phyloP scores from a whole-genome alignment of 2,888 invertebrate genomes.

The Tenthredo livida region DNA sequence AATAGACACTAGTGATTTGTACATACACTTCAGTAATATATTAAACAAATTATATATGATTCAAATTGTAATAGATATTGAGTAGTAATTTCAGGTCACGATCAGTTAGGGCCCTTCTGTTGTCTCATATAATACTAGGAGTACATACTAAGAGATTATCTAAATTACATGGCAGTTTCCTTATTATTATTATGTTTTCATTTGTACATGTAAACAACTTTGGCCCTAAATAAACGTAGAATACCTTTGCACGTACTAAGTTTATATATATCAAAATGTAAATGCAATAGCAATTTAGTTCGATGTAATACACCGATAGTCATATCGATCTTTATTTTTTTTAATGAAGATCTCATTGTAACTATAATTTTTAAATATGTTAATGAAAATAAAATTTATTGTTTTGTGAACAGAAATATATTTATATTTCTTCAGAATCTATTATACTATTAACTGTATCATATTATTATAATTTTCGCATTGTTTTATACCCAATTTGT shows the following conservation, averaged over 20 bases:
- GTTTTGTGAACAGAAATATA: neutral
- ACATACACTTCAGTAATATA: conserved; percentile 55
- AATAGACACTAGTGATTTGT: conserved; percentile 54
- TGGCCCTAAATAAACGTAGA: conserved; percentile 28
- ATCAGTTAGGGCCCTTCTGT: conserved; percentile 40
- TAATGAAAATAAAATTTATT: conserved; percentile 31
- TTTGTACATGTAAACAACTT: conserved; percentile 11
- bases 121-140: conserved; percentile 6
- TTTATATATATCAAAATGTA: conserved; percentile 48
- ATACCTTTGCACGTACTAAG: conserved; percentile 49
- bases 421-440: conserved; percentile 4
- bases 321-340: conserved; percentile 4
- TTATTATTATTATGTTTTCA: conserved; percentile 29
- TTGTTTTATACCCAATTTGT: neutral
- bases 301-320: neutral
- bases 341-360: conserved; percentile 22
- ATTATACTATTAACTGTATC: neutral
- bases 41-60: conserved; percentile 49
- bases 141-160: conserved; percentile 8
- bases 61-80: conserved; percentile 42
- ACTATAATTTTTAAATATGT: neutral
- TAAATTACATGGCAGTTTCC: conserved; percentile 26
- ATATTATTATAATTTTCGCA: neutral
- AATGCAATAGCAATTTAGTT: conserved; percentile 34
- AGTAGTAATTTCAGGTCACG: conserved; percentile 41